Conservation (phyloP, 2,888 invertebrate genomes). For the Standfussiana lucernea region DNA sequence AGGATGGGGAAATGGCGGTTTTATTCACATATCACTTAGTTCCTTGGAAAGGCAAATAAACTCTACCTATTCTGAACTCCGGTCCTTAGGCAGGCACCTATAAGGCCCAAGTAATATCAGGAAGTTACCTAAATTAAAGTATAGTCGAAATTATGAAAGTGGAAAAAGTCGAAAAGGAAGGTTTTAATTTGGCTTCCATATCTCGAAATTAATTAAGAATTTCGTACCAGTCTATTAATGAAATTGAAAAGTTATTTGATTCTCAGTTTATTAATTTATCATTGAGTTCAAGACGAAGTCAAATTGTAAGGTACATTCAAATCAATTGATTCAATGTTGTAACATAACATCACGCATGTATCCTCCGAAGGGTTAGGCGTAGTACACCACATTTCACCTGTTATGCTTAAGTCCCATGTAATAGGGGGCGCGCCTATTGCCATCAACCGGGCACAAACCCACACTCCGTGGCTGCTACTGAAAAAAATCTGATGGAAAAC, state of each 20-base stretch:
- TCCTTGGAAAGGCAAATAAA: too few relatives aligned
- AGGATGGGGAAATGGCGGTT: background rate
- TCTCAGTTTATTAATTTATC: background rate
- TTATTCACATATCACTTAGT: background rate
- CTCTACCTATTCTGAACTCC: background rate
- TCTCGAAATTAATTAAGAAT: background rate
- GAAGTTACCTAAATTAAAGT: background rate
- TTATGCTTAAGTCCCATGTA: background rate
- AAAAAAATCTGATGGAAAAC: too few relatives aligned
- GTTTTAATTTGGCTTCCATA: background rate
- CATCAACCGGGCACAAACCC: too few relatives aligned
- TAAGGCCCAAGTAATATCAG: too few relatives aligned
- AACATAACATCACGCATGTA: background rate
- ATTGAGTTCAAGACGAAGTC: background rate
- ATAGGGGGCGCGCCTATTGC: too few relatives aligned
- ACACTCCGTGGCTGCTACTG: too few relatives aligned
- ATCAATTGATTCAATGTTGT: background rate
- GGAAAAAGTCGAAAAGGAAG: background rate
- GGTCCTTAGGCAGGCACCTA: too few relatives aligned
- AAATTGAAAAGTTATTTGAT: conserved; percentile 2
- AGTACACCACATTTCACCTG: background rate
- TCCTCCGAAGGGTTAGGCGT: background rate
- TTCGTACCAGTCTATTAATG: background rate
- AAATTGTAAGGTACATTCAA: background rate
- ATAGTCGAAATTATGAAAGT: background rate